Evolutionary conservation across 1,140 invertebrate species (phyloP).

Genomic region (Chlorops oryzae): DNA sequence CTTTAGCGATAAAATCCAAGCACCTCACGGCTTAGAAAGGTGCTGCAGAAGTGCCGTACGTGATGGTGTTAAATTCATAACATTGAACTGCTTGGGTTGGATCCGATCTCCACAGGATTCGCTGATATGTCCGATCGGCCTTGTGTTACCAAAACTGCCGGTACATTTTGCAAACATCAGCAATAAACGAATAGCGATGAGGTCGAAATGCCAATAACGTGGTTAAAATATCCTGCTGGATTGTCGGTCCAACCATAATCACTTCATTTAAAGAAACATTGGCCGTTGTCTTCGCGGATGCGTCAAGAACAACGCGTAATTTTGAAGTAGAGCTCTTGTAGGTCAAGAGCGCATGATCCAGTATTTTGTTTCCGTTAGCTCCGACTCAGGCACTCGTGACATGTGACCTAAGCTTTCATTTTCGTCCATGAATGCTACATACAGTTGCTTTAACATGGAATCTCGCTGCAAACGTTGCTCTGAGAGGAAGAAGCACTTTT

Average conservation of each 20-base stretch:
- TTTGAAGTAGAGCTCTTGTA: no score
- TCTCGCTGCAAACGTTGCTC: background rate
- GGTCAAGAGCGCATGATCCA: no score
- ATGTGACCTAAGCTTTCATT: background rate
- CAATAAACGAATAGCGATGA: constrained; percentile 4
- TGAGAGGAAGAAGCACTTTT: background rate
- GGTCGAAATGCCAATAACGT: constrained; percentile 3
- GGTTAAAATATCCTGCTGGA: constrained; percentile 1
- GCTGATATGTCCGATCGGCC: background rate
- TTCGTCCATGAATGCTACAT: background rate
- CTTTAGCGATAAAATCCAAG: background rate
- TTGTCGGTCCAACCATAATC: constrained; percentile 2
- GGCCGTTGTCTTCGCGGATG: background rate
- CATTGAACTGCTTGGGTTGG: no score
- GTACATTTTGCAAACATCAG: constrained; percentile 13
- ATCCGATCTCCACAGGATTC: constrained; percentile 3
- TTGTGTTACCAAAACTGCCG: constrained; percentile 7
- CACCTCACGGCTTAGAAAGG: constrained; percentile 4
- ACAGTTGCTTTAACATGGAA: background rate
- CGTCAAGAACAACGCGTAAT: constrained; percentile 14
- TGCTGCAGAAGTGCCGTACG: background rate
- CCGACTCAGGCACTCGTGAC: constrained; percentile 22
- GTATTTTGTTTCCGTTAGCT: no score
- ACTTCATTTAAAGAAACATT: background rate
- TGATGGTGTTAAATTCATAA: no score